phyloP scores from a whole-genome alignment of 2,888 invertebrate genomes.

The Nomada fabriciana region DNA sequence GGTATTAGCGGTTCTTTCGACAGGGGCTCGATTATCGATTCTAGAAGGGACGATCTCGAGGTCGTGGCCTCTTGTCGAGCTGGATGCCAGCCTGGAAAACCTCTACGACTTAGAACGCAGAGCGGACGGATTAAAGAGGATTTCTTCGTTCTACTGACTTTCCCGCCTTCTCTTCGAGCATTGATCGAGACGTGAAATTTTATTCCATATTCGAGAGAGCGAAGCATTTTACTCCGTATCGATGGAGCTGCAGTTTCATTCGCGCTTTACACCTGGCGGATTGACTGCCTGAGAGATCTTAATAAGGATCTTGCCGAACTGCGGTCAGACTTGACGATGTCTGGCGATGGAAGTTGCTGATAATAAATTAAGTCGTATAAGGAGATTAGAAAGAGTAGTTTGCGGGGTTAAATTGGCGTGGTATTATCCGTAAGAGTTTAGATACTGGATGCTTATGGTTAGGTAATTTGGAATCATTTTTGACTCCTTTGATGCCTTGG shows the following conservation, averaged over 20 bases:
- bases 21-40: conserved; percentile 58
- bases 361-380: too few species aligned
- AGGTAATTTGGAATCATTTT: too few species aligned
- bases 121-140: conserved; percentile 54
- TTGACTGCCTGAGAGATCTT: not conserved
- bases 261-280: not conserved
- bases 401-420: too few species aligned
- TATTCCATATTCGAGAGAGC: not conserved
- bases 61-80: conserved; percentile 7
- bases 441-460: too few species aligned
- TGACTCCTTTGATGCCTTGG: too few species aligned
- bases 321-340: not conserved
- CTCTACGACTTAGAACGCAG: conserved; percentile 25
- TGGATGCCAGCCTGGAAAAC: conserved; percentile 21
- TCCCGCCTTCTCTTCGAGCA: not conserved
- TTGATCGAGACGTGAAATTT: conserved; percentile 10
- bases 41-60: conserved; percentile 2
- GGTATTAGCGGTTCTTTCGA: conserved; percentile 54
- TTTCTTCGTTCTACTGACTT: conserved; percentile 21
- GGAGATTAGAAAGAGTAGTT: too few species aligned
- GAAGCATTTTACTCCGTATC: not conserved
- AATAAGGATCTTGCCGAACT: conserved; percentile 15
- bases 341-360: too few species aligned
- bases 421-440: too few species aligned
- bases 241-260: conserved; percentile 6